Conservation (phyloP, 2,113 vertebrate species). For the Neodon shergylaensis region DNA sequence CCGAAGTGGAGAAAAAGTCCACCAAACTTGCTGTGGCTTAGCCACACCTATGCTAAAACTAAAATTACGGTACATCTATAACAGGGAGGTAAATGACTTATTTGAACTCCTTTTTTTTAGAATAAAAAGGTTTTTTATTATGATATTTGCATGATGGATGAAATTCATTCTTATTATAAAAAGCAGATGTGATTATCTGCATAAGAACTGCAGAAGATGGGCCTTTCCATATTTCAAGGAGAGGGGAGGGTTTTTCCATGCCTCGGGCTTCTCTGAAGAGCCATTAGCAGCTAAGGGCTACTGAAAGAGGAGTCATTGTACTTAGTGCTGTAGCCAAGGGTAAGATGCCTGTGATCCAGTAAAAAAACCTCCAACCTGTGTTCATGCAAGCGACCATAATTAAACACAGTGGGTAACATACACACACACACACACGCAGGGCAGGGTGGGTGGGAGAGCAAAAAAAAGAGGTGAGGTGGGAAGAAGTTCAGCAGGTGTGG, state of each 20-base stretch:
- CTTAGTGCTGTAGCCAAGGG: background rate
- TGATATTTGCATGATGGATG: background rate
- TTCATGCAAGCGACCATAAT: background rate
- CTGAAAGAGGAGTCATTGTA: background rate
- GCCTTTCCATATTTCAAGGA: background rate
- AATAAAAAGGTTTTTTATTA: background rate
- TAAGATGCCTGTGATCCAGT: background rate
- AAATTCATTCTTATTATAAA: constrained; percentile 17
- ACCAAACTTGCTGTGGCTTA: background rate
- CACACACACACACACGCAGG: background rate
- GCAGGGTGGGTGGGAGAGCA: too few relatives aligned
- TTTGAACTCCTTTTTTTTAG: background rate
- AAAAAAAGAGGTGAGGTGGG: background rate
- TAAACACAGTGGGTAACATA: background rate
- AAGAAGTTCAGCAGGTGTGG: background rate
- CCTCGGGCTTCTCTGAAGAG: background rate
- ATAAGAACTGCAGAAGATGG: background rate
- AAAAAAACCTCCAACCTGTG: background rate
- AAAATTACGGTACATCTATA: background rate
- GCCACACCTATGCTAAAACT: background rate
- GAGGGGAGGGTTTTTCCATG: background rate
- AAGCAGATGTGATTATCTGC: background rate
- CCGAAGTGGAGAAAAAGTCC: background rate
- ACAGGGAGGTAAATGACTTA: accelerated
- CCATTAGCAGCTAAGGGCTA: background rate